Evolutionary conservation across 2,888 invertebrate species (phyloP).

Genomic region (Artemia sinica): DNA sequence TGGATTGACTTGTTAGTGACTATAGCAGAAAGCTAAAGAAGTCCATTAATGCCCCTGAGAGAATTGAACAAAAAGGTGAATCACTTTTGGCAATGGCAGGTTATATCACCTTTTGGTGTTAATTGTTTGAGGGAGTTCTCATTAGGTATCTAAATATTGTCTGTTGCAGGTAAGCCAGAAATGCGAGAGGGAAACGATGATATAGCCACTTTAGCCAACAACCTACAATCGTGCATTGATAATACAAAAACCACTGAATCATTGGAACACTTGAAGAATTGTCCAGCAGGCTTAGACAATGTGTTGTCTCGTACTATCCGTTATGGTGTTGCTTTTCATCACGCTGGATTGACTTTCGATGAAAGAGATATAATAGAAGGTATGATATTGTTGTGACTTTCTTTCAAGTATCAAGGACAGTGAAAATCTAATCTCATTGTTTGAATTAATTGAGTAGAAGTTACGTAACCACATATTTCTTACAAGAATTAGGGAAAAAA

Average conservation of each 20-base stretch:
- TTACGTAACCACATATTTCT: too few relatives aligned
- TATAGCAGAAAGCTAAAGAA: too few relatives aligned
- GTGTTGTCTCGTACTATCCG: slow-evolving; percentile 57
- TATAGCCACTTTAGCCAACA: slow-evolving; percentile 23
- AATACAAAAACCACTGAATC: slow-evolving; percentile 46
- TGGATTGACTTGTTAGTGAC: too few relatives aligned
- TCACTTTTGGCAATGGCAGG: too few relatives aligned
- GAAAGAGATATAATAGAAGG: slow-evolving; percentile 90
- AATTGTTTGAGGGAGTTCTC: neutral
- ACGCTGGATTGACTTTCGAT: slow-evolving; percentile 87
- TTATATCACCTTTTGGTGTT: too few relatives aligned
- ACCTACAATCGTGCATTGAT: slow-evolving; percentile 43
- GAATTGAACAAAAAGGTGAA: too few relatives aligned
- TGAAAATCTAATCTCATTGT: too few relatives aligned
- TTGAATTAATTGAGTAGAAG: too few relatives aligned
- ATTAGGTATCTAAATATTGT: slow-evolving; percentile 16
- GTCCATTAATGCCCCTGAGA: too few relatives aligned
- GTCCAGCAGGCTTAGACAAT: slow-evolving; percentile 63
- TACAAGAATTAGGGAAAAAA: too few relatives aligned
- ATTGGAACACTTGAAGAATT: slow-evolving; percentile 60
- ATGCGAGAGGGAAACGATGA: neutral
- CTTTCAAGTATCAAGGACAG: too few relatives aligned
- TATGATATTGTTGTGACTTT: slow-evolving; percentile 27
- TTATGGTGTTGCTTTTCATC: slow-evolving; percentile 86
- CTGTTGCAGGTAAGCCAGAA: slow-evolving; percentile 20